These are phyloP conservation scores for Atrichornis clamosus DNA, from an alignment of 2,113 vertebrate genomes.

Conservation along the genomic window DNA sequence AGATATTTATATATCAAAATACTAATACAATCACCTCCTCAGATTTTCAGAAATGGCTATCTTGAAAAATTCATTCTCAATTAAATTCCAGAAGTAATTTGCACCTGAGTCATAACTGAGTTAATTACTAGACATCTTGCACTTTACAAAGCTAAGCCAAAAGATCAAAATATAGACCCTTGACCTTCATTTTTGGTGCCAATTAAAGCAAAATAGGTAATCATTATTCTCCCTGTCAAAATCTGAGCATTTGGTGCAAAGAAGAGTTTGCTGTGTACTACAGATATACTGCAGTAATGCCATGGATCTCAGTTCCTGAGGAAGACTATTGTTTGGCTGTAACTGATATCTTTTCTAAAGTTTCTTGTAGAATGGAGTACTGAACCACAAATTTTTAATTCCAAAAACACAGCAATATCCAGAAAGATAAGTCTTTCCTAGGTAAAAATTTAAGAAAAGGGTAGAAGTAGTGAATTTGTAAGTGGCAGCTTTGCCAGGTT, in stretches of 20 bases:
- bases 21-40: neutral
- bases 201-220: neutral
- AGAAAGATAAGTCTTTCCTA: neutral
- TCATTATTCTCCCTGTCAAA: neutral
- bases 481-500: neutral
- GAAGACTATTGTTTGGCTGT: neutral
- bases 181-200: neutral
- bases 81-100: neutral
- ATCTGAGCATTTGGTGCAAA: neutral
- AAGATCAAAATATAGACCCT: neutral
- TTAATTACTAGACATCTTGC: neutral
- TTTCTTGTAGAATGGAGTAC: neutral
- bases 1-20: neutral
- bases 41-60: neutral
- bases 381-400: neutral
- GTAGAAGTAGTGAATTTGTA: neutral
- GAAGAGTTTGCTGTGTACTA: neutral
- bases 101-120: neutral
- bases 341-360: neutral
- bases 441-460: neutral
- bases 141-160: neutral
- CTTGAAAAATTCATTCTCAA: neutral
- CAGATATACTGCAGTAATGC: neutral
- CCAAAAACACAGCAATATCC: neutral
- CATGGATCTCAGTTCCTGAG: neutral